phyloP scores from a whole-genome alignment of 1,140 invertebrate species.

The Vanessa tameamea region DNA sequence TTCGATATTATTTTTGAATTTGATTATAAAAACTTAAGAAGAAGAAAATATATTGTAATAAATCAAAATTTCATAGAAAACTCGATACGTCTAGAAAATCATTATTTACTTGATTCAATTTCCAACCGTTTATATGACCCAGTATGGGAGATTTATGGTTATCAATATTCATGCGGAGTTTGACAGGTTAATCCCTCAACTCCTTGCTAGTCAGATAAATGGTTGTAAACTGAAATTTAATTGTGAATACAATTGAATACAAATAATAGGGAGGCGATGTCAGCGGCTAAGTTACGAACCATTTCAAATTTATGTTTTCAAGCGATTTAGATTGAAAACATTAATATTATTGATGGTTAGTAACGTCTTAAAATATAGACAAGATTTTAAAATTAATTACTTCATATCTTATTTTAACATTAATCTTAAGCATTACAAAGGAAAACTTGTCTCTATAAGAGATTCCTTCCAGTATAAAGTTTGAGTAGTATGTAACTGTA shows the following conservation, averaged over 20 bases:
- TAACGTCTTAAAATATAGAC: too few species aligned
- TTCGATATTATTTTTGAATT: too few species aligned
- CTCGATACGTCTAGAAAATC: constrained; percentile 3
- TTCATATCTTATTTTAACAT: too few species aligned
- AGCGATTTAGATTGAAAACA: background rate
- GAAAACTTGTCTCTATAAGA: too few species aligned
- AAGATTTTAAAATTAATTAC: too few species aligned
- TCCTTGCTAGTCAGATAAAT: constrained; percentile 6
- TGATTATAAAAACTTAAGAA: background rate
- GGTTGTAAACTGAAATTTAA: background rate
- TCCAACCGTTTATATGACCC: background rate
- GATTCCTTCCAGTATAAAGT: too few species aligned
- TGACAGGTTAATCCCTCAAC: constrained; percentile 7
- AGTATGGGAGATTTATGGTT: constrained; percentile 5
- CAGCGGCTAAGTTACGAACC: background rate
- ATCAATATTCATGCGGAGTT: constrained; percentile 1
- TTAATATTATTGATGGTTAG: too few species aligned
- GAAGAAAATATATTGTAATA: background rate
- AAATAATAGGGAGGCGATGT: background rate
- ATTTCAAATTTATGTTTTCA: background rate
- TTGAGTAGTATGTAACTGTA: too few species aligned
- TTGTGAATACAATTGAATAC: constrained; percentile 5
- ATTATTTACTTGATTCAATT: background rate
- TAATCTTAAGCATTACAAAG: too few species aligned
- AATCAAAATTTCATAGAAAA: background rate